Evolutionary conservation across 2,113 vertebrate genomes (phyloP).

Genomic region (Melospiza melodia): DNA sequence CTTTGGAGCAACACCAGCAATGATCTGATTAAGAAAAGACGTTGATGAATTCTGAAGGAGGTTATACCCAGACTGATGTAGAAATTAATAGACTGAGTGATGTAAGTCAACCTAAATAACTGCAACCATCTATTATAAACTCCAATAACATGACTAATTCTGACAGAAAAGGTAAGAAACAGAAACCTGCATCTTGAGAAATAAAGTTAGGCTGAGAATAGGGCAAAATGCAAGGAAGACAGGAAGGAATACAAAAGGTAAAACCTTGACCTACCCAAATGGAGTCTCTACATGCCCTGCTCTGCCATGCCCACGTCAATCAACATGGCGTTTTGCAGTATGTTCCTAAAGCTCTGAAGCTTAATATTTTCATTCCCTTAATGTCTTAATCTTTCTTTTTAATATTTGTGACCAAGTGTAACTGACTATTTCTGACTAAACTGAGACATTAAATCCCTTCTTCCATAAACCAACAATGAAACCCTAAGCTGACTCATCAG

Average conservation of each 20-base stretch:
- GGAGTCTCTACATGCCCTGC: not conserved
- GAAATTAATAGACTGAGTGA: constrained; percentile 4
- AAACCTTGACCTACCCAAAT: not conserved
- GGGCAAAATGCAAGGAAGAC: not conserved
- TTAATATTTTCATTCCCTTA: not conserved
- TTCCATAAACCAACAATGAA: constrained; percentile 5
- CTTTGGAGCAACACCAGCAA: not conserved
- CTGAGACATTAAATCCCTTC: not conserved
- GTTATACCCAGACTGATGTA: not conserved
- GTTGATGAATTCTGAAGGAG: not conserved
- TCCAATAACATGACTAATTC: not conserved
- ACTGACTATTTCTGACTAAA: constrained; percentile 10
- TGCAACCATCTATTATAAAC: not conserved
- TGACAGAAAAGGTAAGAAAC: constrained; percentile 1
- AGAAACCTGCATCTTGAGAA: not conserved
- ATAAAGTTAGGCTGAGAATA: not conserved
- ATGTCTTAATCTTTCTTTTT: constrained; percentile 15
- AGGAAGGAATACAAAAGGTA: not conserved
- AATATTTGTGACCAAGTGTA: not conserved
- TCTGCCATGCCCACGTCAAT: not conserved
- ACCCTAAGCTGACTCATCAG: not conserved
- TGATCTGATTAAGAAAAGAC: not conserved
- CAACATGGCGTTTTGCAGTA: not conserved
- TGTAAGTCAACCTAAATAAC: constrained; percentile 6
- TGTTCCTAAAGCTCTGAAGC: not conserved